These are phyloP conservation scores for Hylaeus volcanicus DNA, from an alignment of 1,140 invertebrate species.

Conservation along the genomic window DNA sequence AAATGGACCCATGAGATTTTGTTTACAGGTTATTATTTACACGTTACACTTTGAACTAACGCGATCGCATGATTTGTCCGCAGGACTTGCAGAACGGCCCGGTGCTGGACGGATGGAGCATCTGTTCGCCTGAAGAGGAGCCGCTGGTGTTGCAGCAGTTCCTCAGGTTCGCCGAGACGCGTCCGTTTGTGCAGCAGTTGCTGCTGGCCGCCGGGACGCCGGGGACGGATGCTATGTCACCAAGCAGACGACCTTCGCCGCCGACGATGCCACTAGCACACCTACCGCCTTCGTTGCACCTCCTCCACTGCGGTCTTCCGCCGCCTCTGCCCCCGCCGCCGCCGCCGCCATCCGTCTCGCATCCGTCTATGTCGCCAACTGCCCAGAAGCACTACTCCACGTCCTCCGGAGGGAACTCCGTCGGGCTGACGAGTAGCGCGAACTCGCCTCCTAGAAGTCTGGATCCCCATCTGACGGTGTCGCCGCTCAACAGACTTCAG, in stretches of 20 bases:
- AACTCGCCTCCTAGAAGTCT: conserved; percentile 76
- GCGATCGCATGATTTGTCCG: conserved; percentile 52
- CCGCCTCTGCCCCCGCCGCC: conserved; percentile 77
- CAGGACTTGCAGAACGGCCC: conserved; percentile 87
- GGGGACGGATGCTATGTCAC: conserved; percentile 84
- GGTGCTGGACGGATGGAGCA: conserved; percentile 90
- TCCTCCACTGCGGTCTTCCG: conserved; percentile 80
- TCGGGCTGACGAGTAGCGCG: conserved; percentile 62
- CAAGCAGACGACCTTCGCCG: conserved; percentile 84
- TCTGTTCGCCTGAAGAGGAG: conserved; percentile 92
- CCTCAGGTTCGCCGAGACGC: conserved; percentile 91
- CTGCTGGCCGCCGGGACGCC: conserved; percentile 85
- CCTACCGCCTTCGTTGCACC: conserved; percentile 81
- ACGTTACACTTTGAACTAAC: neutral
- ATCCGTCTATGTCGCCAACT: conserved; percentile 79
- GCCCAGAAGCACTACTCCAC: conserved; percentile 77
- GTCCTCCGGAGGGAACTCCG: conserved; percentile 62
- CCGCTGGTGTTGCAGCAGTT: conserved; percentile 93
- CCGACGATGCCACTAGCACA: conserved; percentile 82
- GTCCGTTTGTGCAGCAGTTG: conserved; percentile 90
- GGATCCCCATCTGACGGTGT: conserved; percentile 81
- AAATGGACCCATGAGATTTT: too few relatives aligned
- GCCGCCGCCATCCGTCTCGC: conserved; percentile 75
- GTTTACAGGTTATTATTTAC: too few relatives aligned
- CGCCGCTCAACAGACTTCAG: conserved; percentile 93